Evolutionary conservation across 1,140 invertebrate species (phyloP).

Genomic region (Diabrotica undecimpunctata): DNA sequence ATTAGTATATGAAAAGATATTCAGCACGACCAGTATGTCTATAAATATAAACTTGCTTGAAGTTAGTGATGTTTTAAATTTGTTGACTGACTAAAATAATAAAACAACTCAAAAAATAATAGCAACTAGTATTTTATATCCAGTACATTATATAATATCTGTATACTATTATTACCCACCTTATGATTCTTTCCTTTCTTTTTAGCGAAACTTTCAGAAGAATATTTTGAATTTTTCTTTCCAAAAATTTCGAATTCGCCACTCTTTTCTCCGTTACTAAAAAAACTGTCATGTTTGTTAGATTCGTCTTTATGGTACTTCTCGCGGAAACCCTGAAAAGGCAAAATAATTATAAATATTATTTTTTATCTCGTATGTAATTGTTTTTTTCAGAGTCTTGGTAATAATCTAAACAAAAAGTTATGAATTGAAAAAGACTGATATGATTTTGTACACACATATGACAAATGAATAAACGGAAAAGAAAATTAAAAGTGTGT

Average conservation of each 20-base stretch:
- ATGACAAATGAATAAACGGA: too few species aligned
- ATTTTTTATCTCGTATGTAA: neutral
- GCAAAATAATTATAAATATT: neutral
- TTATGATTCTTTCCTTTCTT: conserved; percentile 12
- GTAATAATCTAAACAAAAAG: neutral
- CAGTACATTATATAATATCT: too few species aligned
- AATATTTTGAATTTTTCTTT: conserved; percentile 28
- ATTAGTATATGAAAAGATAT: too few species aligned
- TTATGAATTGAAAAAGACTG: neutral
- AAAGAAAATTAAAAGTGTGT: too few species aligned
- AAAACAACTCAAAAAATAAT: too few species aligned
- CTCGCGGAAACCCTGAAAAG: conserved; percentile 42
- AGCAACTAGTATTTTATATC: too few species aligned
- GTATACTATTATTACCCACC: neutral
- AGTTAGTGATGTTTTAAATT: too few species aligned
- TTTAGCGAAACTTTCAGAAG: conserved; percentile 22
- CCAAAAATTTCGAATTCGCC: conserved; percentile 40
- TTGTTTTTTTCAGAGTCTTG: neutral
- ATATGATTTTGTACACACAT: too few species aligned
- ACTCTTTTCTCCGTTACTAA: conserved; percentile 39
- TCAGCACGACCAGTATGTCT: too few species aligned
- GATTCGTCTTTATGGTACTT: conserved; percentile 44
- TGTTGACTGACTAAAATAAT: too few species aligned
- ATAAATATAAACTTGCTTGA: too few species aligned
- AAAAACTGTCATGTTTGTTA: conserved; percentile 43